These are phyloP conservation scores for Podarcis raffonei DNA, from an alignment of 2,113 vertebrate species.

Conservation along the genomic window DNA sequence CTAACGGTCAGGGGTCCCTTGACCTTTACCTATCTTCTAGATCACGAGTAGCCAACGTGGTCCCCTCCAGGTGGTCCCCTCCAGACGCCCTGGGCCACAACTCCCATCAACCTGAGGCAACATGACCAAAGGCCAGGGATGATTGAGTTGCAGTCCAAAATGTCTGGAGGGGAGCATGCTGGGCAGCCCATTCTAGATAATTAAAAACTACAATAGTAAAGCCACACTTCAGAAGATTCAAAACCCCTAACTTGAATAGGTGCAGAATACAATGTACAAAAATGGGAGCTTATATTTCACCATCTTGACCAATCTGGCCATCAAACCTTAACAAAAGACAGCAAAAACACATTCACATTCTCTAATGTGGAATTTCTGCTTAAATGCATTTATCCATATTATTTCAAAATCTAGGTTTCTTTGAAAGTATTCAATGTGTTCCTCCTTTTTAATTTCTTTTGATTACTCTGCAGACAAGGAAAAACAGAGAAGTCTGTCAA, in stretches of 20 bases:
- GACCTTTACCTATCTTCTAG: not conserved
- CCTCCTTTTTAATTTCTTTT: not conserved
- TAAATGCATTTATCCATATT: not conserved
- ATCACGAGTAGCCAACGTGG: too few relatives aligned
- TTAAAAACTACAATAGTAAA: not conserved
- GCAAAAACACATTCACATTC: not conserved
- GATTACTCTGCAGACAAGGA: not conserved
- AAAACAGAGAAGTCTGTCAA: not conserved
- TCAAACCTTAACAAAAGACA: not conserved
- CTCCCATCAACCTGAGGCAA: too few relatives aligned
- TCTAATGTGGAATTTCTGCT: not conserved
- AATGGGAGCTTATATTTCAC: not conserved
- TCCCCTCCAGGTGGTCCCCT: too few relatives aligned
- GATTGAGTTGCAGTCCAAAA: too few relatives aligned
- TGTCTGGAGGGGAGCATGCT: too few relatives aligned
- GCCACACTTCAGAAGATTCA: not conserved
- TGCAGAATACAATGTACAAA: not conserved
- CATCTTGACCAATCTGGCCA: not conserved
- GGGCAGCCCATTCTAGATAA: not conserved
- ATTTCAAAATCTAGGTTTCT: not conserved
- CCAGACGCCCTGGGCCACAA: too few relatives aligned
- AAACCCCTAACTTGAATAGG: not conserved
- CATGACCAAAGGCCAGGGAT: too few relatives aligned
- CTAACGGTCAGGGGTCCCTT: too few relatives aligned
- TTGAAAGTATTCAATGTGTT: not conserved